phyloP scores from a whole-genome alignment of 1,140 invertebrate species.

The Microplitis mediator region DNA sequence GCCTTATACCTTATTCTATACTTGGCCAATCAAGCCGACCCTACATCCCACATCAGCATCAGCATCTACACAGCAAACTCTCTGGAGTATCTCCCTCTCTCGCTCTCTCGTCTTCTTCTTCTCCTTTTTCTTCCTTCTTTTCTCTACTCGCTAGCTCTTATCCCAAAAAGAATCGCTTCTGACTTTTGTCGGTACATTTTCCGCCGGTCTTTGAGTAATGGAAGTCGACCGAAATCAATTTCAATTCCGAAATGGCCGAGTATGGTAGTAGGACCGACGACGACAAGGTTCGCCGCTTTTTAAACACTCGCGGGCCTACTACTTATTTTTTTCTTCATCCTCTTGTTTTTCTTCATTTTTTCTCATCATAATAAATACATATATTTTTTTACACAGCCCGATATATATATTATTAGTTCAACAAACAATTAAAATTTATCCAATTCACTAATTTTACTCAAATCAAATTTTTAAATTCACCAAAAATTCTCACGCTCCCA shows the following conservation, averaged over 20 bases:
- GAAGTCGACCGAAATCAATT: conserved; percentile 54
- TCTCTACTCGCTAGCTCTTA: conserved; percentile 35
- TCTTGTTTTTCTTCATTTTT: not conserved
- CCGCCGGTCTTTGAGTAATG: conserved; percentile 49
- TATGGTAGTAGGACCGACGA: not conserved
- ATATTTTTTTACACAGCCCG: not conserved
- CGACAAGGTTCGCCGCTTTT: conserved; percentile 25
- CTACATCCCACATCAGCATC: not conserved
- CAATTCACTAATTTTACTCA: no score
- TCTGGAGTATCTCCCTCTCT: not conserved
- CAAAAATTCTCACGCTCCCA: not conserved
- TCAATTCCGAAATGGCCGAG: conserved; percentile 44
- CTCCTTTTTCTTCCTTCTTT: not conserved
- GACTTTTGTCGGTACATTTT: conserved; percentile 51
- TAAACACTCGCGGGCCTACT: conserved; percentile 10
- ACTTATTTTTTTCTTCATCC: not conserved
- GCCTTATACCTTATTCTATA: not conserved
- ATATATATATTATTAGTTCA: not conserved
- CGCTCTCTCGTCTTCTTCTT: not conserved
- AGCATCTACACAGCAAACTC: not conserved
- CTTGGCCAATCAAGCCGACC: no score
- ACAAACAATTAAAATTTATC: no score
- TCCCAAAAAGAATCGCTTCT: conserved; percentile 46
- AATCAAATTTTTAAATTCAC: no score
- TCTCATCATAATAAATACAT: not conserved